Evolutionary conservation across 2,888 invertebrate genomes (phyloP), one percentile per base, ranked within the genome.

Genomic region (Chrysolina oricalcia): DNA sequence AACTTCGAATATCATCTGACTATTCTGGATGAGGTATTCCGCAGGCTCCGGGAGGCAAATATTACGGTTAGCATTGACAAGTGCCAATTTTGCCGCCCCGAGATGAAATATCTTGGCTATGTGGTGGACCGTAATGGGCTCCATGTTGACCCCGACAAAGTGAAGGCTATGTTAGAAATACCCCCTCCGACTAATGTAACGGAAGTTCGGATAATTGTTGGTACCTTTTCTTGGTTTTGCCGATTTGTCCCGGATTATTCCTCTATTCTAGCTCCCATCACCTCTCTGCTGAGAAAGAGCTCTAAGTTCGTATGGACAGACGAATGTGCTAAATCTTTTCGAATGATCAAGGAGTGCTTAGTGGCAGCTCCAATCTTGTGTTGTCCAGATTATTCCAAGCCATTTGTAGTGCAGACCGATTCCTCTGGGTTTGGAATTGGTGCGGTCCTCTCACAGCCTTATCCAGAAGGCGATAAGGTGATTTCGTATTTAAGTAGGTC

Each of bases 401-500:
- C 72, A 13, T 77, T 77, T 68, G 53, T 35, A 10, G n/a, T 75
- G 1, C 72, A 75, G 43, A 72, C 68, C 1, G 77, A 77, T 66
- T 69, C 77, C 3, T 75, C 71, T 13, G 71, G 40, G 17, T 75
- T 27, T 64, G 75, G 77, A 13, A 17, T 72, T 6, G 75, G 75
- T 19, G 53, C 75, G 2, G 70, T 75, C 19, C 48, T 74, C 5
- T 53, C 69, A 35, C 77, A 77, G 56, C 56, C 63, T 19, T 41
- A 77, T 15, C 69, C 69, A 8, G 66, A 40, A 21, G 21, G 43
- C 10, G 73, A 72, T 43, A 23, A 75, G 11, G 73, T 73, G 23
- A 73, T 17, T 13, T 59, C 59, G 23, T 59, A 21, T 23, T 1
- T 59, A 1, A 59, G 59, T 21, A 59, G 59, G 23, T 59, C 59